Conservation (phyloP, 2,113 vertebrate species). For the Piprites chloris region DNA sequence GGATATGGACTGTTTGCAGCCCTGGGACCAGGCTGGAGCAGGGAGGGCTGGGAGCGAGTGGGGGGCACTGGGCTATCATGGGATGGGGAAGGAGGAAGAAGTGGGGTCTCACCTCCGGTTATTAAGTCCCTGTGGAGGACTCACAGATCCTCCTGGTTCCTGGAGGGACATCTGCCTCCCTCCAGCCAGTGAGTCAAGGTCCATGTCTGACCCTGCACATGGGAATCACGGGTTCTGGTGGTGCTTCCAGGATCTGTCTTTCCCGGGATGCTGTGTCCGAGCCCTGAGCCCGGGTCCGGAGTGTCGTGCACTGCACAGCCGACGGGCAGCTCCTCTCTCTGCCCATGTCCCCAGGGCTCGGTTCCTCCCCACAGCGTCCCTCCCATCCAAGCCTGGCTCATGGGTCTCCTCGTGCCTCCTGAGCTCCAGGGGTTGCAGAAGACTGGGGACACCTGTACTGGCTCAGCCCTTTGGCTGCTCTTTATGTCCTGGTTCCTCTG, state of each 20-base stretch:
- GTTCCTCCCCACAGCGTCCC: neutral
- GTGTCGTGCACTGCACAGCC: rapidly evolving
- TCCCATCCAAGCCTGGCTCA: neutral
- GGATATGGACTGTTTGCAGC: neutral
- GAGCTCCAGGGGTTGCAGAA: neutral
- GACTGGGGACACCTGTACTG: neutral
- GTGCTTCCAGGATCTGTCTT: neutral
- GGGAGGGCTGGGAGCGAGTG: neutral
- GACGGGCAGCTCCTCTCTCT: neutral
- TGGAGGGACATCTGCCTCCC: neutral
- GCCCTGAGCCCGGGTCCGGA: neutral
- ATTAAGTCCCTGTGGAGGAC: slow-evolving; percentile 58
- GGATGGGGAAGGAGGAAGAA: neutral
- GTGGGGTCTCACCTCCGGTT: neutral
- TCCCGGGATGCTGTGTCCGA: neutral
- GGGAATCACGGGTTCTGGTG: neutral
- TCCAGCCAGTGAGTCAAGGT: rapidly evolving
- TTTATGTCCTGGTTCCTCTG: rapidly evolving
- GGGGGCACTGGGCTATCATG: neutral
- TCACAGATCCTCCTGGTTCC: neutral
- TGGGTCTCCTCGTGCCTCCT: neutral
- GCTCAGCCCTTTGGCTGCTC: neutral
- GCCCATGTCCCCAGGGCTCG: rapidly evolving
- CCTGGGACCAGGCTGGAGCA: neutral
- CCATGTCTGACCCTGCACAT: rapidly evolving